Evolutionary conservation across 2,797 vertebrate genomes (phyloP), one percentile per base, ranked within the genome.

Genomic region (Gymnothorax javanicus): DNA sequence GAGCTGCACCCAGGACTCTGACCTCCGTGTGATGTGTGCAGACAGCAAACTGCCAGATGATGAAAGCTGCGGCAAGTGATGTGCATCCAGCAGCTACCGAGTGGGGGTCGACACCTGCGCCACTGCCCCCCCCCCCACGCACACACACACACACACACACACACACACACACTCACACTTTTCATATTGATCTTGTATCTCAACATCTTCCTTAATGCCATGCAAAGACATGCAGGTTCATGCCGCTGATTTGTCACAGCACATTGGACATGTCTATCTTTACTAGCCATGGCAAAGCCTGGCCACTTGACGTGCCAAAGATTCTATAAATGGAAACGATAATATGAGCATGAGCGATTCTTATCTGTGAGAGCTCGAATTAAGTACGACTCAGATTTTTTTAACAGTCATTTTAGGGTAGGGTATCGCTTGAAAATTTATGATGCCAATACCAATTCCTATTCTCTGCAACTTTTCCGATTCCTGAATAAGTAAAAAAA

Each of bases 91-190:
- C 85, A 86, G 75, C 75, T 50, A 20, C 77, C 20, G 8, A 23
- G 77, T 17, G 54, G 27, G 69, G 82, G 56, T 81, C 67, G 86
- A 73, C 75, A 57, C 73, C 75, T 88, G 83, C 84, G 85, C 59
- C 86, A 23, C 13, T 6, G 27, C 69, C 81, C 58, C 33, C 33
- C 7, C 50, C 17, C 15, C 43, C 11, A n/a, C n/a, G n/a, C n/a
- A n/a, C n/a, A n/a, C n/a, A n/a, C n/a, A n/a, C n/a, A n/a, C n/a
- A n/a, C n/a, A n/a, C n/a, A n/a, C n/a, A n/a, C n/a, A n/a, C n/a
- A n/a, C n/a, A n/a, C n/a, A n/a, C n/a, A n/a, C n/a, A n/a, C n/a
- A n/a, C 75, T 54, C 33, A 75, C 33, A 15, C 15, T 50, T 50
- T 75, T 17, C 27, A 43, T 17, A 50, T 75, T 27, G 71, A 75